Percentiles rank a stretch among this genome's conserved stretches.
Evolutionary conservation across 2,888 invertebrate species (phyloP).

Genomic region (Rhorus exstirpatorius): DNA sequence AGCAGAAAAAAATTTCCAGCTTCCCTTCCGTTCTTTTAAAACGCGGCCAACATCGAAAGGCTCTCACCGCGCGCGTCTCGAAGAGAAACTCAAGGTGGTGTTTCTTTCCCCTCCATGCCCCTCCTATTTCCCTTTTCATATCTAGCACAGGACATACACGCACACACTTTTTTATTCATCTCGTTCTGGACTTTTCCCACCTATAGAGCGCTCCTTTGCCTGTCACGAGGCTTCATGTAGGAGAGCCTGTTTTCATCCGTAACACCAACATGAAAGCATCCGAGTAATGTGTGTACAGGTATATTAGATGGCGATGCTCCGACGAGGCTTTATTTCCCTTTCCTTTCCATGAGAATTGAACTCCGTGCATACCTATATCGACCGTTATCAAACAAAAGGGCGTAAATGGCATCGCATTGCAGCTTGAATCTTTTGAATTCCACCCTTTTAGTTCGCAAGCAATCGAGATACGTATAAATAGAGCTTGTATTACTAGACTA

Average conservation of each 20-base stretch:
- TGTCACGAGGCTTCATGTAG: conserved; percentile 36
- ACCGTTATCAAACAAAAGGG: not conserved
- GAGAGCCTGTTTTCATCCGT: conserved; percentile 36
- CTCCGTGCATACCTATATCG: conserved; percentile 8
- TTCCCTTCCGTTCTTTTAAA: conserved; percentile 66
- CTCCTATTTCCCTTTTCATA: conserved; percentile 23
- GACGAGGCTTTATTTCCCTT: not conserved
- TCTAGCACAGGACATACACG: conserved; percentile 1
- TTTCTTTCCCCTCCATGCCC: conserved; percentile 24
- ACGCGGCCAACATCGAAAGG: conserved; percentile 72
- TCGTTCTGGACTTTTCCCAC: conserved; percentile 31
- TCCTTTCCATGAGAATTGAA: conserved; percentile 47
- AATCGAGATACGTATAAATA: not conserved
- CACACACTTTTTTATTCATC: conserved; percentile 3
- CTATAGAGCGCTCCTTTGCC: conserved; percentile 24
- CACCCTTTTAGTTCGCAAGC: not conserved
- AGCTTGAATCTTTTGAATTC: not conserved
- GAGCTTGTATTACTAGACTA: not conserved
- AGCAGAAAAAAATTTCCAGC: conserved; percentile 50
- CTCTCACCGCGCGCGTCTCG: conserved; percentile 64
- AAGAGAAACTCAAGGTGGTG: conserved; percentile 57
- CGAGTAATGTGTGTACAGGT: conserved; percentile 12
- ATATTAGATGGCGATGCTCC: conserved; percentile 6
- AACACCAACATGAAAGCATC: conserved; percentile 35
- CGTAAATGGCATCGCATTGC: not conserved